Evolutionary conservation across 2,113 vertebrate genomes (phyloP).

Genomic region (Columbina picui): DNA sequence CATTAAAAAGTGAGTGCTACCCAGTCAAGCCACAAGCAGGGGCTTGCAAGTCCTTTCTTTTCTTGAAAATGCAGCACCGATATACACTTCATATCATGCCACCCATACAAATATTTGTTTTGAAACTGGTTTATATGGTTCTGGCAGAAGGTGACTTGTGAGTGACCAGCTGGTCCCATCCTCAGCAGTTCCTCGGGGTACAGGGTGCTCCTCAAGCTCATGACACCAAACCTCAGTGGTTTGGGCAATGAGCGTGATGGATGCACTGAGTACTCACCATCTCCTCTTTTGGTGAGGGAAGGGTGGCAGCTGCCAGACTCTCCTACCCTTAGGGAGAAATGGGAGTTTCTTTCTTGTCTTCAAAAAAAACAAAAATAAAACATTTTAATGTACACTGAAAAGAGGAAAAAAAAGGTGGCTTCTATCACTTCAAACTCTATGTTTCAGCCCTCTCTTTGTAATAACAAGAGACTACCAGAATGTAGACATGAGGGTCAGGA

Average conservation of each 20-base stretch:
- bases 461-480: background rate
- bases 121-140: background rate
- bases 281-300: slow-evolving; percentile 44
- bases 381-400: background rate
- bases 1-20: background rate
- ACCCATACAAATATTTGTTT: background rate
- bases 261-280: slow-evolving; percentile 13
- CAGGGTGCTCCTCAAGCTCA: background rate
- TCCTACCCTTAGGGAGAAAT: slow-evolving; percentile 45
- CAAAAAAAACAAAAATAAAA: slow-evolving; percentile 63
- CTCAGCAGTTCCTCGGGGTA: background rate
- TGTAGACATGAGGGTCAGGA: background rate
- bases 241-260: background rate
- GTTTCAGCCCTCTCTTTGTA: background rate
- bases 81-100: background rate
- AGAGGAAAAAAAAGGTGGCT: background rate
- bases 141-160: fast-evolving
- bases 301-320: slow-evolving; percentile 46
- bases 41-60: background rate
- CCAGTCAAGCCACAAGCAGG: background rate
- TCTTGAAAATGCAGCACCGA: background rate
- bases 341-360: slow-evolving; percentile 39
- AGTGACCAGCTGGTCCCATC: background rate
- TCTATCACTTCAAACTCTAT: background rate
- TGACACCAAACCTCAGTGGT: background rate